These are phyloP conservation scores for Osedax frankpressi DNA, from an alignment of 2,888 invertebrate species.

Conservation along the genomic window DNA sequence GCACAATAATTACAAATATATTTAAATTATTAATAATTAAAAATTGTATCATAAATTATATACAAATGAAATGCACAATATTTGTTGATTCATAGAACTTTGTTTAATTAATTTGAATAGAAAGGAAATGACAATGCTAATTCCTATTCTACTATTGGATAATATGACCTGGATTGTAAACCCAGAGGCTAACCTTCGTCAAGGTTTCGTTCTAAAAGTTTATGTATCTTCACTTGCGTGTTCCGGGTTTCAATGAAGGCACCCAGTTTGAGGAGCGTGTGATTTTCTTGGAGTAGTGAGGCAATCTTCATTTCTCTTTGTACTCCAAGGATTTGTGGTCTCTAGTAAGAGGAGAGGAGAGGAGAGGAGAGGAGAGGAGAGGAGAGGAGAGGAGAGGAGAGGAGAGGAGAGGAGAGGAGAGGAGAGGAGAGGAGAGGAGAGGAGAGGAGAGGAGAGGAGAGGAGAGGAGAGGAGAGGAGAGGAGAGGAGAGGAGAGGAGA, in stretches of 20 bases:
- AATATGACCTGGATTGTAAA: too few species aligned
- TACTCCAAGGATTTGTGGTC: conserved; percentile 18
- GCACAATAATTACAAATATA: too few species aligned
- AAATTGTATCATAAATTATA: too few species aligned
- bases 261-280: conserved; percentile 18
- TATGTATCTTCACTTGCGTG: conserved; percentile 19
- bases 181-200: conserved; percentile 18
- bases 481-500: not conserved
- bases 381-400: not conserved
- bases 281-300: conserved; percentile 16
- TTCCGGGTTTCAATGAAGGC: conserved; percentile 16
- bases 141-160: too few species aligned
- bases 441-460: not conserved
- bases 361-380: not conserved
- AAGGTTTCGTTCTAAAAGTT: conserved; percentile 18
- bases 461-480: not conserved
- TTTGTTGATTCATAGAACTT: too few species aligned
- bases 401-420: not conserved
- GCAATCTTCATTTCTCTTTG: conserved; percentile 20
- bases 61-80: too few species aligned
- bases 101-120: too few species aligned
- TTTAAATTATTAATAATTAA: too few species aligned
- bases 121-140: too few species aligned
- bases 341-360: conserved; percentile 4
- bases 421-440: not conserved